Conservation (phyloP, 2,888 invertebrate species). For the Sinohyriopsis cumingii region DNA sequence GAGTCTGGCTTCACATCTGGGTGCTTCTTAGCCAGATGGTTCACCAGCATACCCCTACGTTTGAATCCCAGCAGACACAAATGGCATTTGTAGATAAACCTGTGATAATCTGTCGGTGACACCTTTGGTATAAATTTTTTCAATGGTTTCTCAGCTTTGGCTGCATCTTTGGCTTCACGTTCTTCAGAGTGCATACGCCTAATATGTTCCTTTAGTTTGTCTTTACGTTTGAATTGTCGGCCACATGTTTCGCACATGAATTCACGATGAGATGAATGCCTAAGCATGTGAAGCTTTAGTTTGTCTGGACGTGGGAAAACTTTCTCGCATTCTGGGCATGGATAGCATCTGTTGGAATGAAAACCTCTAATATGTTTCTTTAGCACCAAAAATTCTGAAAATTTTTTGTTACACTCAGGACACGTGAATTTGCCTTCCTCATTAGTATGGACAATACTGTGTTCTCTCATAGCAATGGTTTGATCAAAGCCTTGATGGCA, state of each 20-base stretch:
- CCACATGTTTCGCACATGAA: slow-evolving; percentile 85
- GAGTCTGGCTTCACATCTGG: slow-evolving; percentile 78
- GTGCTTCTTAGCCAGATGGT: slow-evolving; percentile 83
- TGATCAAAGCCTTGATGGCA: slow-evolving; percentile 80
- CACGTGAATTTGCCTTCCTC: slow-evolving; percentile 80
- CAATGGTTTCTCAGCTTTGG: slow-evolving; percentile 30
- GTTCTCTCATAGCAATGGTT: slow-evolving; percentile 76
- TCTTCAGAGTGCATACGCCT: slow-evolving; percentile 80
- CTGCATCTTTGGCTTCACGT: slow-evolving; percentile 52
- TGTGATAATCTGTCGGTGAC: slow-evolving; percentile 79
- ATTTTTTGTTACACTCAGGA: slow-evolving; percentile 80
- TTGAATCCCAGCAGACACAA: slow-evolving; percentile 84
- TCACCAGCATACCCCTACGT: slow-evolving; percentile 88
- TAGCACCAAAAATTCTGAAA: slow-evolving; percentile 80
- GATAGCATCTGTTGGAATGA: slow-evolving; percentile 81
- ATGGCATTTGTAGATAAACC: slow-evolving; percentile 85
- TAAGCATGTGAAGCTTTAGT: slow-evolving; percentile 81
- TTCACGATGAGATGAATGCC: slow-evolving; percentile 79
- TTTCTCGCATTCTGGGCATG: slow-evolving; percentile 81
- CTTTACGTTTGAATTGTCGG: slow-evolving; percentile 83
- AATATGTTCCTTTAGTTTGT: slow-evolving; percentile 80
- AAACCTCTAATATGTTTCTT: slow-evolving; percentile 84
- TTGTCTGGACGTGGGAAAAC: slow-evolving; percentile 82
- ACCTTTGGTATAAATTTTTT: slow-evolving; percentile 78
- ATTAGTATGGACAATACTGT: slow-evolving; percentile 78